These are phyloP conservation scores for Cheilinus undulatus DNA, from an alignment of 2,113 vertebrate species.

Conservation along the genomic window DNA sequence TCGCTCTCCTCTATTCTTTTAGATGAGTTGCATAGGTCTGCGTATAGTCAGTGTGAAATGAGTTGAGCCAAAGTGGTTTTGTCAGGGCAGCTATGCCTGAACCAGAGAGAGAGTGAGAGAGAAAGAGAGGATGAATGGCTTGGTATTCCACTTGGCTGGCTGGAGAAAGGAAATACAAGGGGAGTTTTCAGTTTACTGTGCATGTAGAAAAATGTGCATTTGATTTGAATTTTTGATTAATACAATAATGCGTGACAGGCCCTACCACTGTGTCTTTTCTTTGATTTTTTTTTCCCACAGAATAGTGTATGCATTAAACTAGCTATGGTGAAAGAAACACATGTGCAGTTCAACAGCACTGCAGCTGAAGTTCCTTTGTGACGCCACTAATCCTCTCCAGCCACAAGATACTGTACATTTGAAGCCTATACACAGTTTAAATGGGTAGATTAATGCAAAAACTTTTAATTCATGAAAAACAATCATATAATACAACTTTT, in stretches of 20 bases:
- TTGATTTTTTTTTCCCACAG: not conserved
- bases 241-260: conserved; percentile 6
- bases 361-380: not conserved
- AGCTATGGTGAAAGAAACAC: not conserved
- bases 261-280: not conserved
- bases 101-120: conserved; percentile 24
- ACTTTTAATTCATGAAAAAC: no score
- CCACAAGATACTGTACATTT: not conserved
- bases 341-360: not conserved
- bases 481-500: no score
- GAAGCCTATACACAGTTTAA: no score
- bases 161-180: conserved; percentile 39
- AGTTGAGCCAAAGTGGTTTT: conserved; percentile 60
- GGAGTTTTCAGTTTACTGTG: conserved; percentile 29
- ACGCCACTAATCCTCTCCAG: not conserved
- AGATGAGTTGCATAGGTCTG: conserved; percentile 56
- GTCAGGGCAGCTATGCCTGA: conserved; percentile 39
- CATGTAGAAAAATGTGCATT: not conserved
- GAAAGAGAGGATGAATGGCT: conserved; percentile 52
- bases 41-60: conserved; percentile 62
- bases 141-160: conserved; percentile 42
- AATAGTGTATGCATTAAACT: not conserved
- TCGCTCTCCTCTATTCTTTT: conserved; percentile 52
- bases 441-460: no score
- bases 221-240: conserved; percentile 35